Base-by-base conservation (phyloP, 1,140 invertebrate species). In the Drosophila kohkoa region DNA sequence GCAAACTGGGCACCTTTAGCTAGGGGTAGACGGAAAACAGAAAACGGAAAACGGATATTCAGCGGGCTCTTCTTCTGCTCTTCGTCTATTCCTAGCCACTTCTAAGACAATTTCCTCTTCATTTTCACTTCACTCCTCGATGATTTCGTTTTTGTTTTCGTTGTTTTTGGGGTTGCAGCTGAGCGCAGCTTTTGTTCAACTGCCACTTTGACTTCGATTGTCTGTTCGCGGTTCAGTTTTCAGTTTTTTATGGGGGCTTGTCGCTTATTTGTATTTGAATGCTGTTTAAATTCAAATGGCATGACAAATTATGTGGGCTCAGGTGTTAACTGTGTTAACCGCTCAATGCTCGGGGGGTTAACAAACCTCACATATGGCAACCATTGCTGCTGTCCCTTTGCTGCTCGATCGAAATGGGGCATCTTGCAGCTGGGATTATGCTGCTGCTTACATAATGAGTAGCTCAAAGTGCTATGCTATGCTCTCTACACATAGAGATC, bases 241-340 rank as follows among this genome's bases (percentile, higher is more conserved):
- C 68, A 75, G 16, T 54, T 41, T 32, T 52, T 69, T 55, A 60
- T 65, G 82, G 79, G 82, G 82, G 79, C 82, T 75, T 86, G 77
- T 65, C 78, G 63, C 28, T 57, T 75, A 59, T 70, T 73, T 85
- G 82, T 79, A 51, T 73, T 73, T 73, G 66, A 71, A 49, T 69
- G 65, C 66, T 86, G 83, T 89, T 71, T 77, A 89, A 89, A 89
- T 89, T 89, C 81, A 90, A 89, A 77, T 57, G 86, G 68, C 85
- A 79, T 89, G 86, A 89, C 85, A 89, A 89, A 89, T 89, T 89
- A 89, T 89, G 85, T 89, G 85, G 85, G 85, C 81, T 89, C 85
- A 89, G 86, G 85, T 89, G 85, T 89, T 89, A 89, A 52, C 54
- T 57, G 51, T 35, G 51, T 28, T 49, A 52, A n/a, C 57, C 60